Base-by-base conservation (phyloP, 2,797 vertebrate species). In the Enteromius viviparus region DNA sequence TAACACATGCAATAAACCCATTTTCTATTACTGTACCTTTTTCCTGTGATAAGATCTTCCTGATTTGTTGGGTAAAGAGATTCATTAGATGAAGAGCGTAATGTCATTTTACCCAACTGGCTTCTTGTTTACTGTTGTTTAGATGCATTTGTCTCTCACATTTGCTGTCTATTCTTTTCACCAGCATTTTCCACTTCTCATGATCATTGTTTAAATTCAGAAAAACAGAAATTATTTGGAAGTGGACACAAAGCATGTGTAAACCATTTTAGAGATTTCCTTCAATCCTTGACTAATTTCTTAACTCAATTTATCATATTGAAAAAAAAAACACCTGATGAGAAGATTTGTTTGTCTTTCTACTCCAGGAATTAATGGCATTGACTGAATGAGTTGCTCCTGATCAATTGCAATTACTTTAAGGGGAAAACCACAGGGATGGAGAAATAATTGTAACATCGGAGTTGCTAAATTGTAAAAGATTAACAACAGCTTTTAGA, bases 381-480 rank as follows among this genome's bases (percentile, higher is more conserved):
- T 84, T 55, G 83, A 87, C 68, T 26, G 51, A 37, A 78, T 69
- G 74, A 84, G 76, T 75, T 82, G 80, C 45, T 69, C 14, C 64
- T 23, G 69, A 85, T 89, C 83, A 84, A 88, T 85, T 86, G 78
- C 74, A 80, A 87, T 88, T 84, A 83, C 78, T 89, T 84, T 85
- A 23, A 76, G n/a, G 53, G n/a, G 69, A 81, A 86, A 76, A 70
- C 76, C 23, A 53, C 79, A 60, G 60, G 69, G 51, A 70, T 72
- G 70, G 42, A 55, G 69, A 82, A 87, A 79, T 70, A 80, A 87
- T 85, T 85, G 76, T 55, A 83, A 75, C 58, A 58, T 64, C 11
- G 42, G 51, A 11, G 51, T 78, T 26, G 71, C 17, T 66, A 79
- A 76, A 53, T 81, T 58, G 42, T 74, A 37, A 62, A 14, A 17